Base-by-base conservation (phyloP, 2,797 vertebrate genomes). In the Aphelocoma californica region DNA sequence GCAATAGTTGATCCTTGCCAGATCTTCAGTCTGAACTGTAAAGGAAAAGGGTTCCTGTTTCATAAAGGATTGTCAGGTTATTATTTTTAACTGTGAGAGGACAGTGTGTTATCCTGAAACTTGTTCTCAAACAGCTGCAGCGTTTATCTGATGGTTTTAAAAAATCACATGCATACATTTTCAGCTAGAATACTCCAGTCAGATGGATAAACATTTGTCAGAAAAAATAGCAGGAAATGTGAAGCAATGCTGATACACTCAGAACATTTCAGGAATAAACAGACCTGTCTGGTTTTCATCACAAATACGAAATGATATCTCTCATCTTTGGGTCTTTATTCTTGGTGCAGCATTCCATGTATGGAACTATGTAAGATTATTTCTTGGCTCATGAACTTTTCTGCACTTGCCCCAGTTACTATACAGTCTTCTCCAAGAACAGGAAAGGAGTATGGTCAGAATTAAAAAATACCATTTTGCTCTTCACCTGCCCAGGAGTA, bases 251-350 rank as follows among this genome's bases (percentile, higher is more conserved):
- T 40, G 44, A 20, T 34, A 10, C 0, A 2, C 3, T 8, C 4
- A 44, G 58, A 66, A 44, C 14, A 58, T 57, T 56, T 50, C 82
- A 42, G 29, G 72, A 62, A n/a, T 13, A 28, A 38, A 19, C 60
- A 58, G 47, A 75, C 56, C 56, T 65, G 18, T 19, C 70, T 74
- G 4, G 1, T 48, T 87, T 54, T 38, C 71, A 64, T 84, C 57
- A 61, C 0, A 0, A 36, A 14, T 38, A 3, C 5, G 13, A 64
- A 80, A 23, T n/a, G 18, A 11, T 40, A 32, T 54, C 66, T 70
- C n/a, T 57, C 34, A 23, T 79, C 66, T 81, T 31, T 32, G 44
- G 40, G 40, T 47, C 40, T 45, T 80, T 18, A 77, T 61, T 67
- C 75, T 26, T 42, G 44, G 40, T 48, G 32, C 78, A 62, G 24